These are phyloP conservation scores for Molanna angustata DNA, from an alignment of 2,888 invertebrate species.

Conservation along the genomic window DNA sequence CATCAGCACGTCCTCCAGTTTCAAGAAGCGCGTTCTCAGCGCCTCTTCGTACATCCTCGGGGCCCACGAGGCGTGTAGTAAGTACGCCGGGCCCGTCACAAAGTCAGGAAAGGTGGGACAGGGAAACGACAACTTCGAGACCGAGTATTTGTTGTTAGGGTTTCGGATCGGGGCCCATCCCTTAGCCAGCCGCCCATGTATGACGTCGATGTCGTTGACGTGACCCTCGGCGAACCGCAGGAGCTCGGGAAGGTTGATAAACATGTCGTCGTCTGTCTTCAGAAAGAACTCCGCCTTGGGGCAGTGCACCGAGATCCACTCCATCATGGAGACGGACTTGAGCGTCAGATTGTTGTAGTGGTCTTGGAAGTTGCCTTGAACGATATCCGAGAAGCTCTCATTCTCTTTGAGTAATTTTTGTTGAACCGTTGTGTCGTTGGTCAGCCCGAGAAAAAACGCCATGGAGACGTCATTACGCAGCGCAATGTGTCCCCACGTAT, in stretches of 20 bases:
- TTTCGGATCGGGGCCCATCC: background rate
- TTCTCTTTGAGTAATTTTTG: background rate
- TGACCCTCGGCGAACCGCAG: background rate
- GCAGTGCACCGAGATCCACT: constrained; percentile 69
- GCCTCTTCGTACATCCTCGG: background rate
- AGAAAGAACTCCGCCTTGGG: constrained; percentile 57
- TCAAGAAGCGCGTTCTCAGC: background rate
- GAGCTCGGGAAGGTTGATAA: background rate
- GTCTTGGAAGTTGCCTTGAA: constrained; percentile 61
- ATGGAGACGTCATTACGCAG: background rate
- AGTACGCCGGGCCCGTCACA: background rate
- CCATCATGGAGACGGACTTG: constrained; percentile 79
- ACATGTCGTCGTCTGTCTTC: background rate
- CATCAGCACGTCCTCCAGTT: background rate
- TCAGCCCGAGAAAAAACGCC: background rate
- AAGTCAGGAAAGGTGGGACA: background rate
- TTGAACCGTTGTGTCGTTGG: background rate
- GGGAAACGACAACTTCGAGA: background rate
- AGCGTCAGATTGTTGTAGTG: constrained; percentile 76
- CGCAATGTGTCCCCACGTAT: background rate
- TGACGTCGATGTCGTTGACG: background rate
- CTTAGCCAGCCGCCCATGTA: background rate
- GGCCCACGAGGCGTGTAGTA: background rate
- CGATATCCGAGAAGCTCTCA: background rate
- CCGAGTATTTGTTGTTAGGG: background rate